Percentiles rank a stretch among this genome's conserved stretches.
Conservation (phyloP, 2,113 vertebrate genomes). For the Micromys minutus region DNA sequence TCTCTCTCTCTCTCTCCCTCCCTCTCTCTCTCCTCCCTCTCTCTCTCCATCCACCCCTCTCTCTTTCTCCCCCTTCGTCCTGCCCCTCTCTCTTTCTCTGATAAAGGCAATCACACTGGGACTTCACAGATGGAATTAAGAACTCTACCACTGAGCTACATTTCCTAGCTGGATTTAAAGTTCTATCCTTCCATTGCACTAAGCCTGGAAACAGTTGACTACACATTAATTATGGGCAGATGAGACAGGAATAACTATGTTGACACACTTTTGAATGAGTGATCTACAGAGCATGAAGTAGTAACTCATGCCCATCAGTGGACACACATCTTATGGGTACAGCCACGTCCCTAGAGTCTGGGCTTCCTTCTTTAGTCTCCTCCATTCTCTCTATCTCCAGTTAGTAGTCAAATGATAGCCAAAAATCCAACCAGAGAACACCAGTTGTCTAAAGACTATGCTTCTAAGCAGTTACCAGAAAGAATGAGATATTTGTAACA, state of each 20-base stretch:
- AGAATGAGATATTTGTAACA: background rate
- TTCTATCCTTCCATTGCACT: background rate
- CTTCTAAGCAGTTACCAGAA: background rate
- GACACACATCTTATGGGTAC: background rate
- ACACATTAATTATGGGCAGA: background rate
- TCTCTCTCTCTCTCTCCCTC: too few species aligned
- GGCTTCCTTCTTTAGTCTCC: background rate
- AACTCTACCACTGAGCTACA: background rate
- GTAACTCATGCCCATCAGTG: background rate
- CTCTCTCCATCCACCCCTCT: too few species aligned
- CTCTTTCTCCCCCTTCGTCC: too few species aligned
- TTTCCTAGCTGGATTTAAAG: background rate
- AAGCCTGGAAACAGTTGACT: background rate
- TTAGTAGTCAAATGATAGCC: background rate
- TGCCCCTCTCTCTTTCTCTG: background rate
- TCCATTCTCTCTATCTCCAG: background rate
- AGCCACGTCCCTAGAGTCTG: background rate
- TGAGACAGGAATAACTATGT: background rate
- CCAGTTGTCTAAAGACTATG: background rate
- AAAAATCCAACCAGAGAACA: background rate
- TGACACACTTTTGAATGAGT: background rate
- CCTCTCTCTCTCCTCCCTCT: too few species aligned
- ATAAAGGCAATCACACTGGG: background rate
- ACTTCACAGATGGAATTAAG: background rate
- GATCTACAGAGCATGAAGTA: background rate